phyloP scores from a whole-genome alignment of 2,797 vertebrate species.

The Ctenosaura bakeri region DNA sequence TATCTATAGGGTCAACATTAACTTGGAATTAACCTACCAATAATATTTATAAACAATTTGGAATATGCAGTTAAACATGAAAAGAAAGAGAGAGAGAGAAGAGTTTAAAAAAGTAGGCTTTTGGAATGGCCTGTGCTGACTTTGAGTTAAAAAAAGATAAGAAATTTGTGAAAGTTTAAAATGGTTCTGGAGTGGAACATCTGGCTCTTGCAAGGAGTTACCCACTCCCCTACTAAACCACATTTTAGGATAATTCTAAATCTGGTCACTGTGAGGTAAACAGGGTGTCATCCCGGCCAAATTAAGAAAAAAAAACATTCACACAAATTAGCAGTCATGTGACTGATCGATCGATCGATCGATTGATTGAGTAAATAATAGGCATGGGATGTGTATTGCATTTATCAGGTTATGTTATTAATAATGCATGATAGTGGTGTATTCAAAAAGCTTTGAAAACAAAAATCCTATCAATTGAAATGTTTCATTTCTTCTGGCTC shows the following conservation, averaged over 20 bases:
- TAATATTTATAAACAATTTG: too few relatives aligned
- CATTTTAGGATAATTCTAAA: neutral
- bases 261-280: neutral
- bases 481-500: conserved; percentile 1
- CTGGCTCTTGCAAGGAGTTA: too few relatives aligned
- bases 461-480: neutral
- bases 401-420: conserved; percentile 21
- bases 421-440: neutral
- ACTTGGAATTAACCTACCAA: too few relatives aligned
- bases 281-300: neutral
- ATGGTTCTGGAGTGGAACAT: too few relatives aligned
- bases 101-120: too few relatives aligned
- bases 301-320: neutral
- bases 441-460: conserved; percentile 9
- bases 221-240: neutral
- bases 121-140: too few relatives aligned
- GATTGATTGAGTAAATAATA: neutral
- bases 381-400: neutral
- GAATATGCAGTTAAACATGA: too few relatives aligned
- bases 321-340: neutral
- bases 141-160: too few relatives aligned
- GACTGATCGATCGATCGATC: neutral
- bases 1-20: too few relatives aligned
- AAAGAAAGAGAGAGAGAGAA: too few relatives aligned
- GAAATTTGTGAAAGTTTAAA: too few relatives aligned